Evolutionary conservation across 1,140 invertebrate species (phyloP).

Genomic region (Ridgeia piscesae): DNA sequence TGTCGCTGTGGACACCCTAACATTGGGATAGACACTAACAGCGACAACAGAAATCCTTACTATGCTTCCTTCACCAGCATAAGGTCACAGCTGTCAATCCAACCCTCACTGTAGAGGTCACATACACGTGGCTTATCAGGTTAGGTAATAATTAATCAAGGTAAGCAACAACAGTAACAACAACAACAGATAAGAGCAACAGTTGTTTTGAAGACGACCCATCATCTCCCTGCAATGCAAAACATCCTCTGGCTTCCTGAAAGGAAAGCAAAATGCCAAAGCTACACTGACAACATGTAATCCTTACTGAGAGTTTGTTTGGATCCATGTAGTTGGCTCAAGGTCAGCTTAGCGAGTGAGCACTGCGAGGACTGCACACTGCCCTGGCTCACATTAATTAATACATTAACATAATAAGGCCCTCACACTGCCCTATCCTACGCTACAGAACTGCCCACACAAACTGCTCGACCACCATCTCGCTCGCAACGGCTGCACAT

Average conservation of each 20-base stretch:
- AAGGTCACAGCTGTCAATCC: not conserved
- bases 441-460: not conserved
- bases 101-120: not conserved
- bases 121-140: not conserved
- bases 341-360: not conserved
- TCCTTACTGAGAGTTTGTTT: conserved; percentile 5
- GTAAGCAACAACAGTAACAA: not conserved
- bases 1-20: not conserved
- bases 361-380: not conserved
- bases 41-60: not conserved
- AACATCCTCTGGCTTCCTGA: not conserved
- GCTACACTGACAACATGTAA: not conserved
- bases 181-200: not conserved
- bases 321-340: not conserved
- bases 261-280: not conserved
- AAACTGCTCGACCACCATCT: not conserved
- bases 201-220: not conserved
- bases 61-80: not conserved
- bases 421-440: not conserved
- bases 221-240: not conserved
- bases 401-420: not conserved
- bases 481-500: not conserved
- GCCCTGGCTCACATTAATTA: not conserved
- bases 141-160: not conserved
- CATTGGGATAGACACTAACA: not conserved